Percentiles rank a stretch among this genome's conserved stretches.
Conservation (phyloP, 2,797 vertebrate genomes). For the Antrozous pallidus region DNA sequence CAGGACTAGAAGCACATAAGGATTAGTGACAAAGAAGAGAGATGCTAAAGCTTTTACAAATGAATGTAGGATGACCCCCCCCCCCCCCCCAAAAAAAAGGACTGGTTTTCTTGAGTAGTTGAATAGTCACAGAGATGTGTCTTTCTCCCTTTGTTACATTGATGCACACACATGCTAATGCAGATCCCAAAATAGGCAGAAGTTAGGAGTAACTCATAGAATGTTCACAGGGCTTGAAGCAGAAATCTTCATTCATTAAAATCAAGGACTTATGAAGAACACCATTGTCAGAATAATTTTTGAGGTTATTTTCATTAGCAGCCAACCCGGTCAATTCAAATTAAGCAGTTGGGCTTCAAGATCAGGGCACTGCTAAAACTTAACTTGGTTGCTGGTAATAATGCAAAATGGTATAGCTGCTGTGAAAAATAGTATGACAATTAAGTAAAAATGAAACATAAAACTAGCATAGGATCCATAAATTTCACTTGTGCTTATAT, state of each 20-base stretch:
- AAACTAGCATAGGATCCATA: neutral
- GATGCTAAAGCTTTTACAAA: neutral
- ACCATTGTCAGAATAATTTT: neutral
- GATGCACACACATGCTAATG: neutral
- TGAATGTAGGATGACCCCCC: neutral
- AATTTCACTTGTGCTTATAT: neutral
- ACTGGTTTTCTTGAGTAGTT: neutral
- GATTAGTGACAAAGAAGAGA: neutral
- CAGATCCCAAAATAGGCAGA: neutral
- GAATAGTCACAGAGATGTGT: neutral
- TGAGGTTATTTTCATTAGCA: neutral
- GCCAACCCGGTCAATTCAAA: neutral
- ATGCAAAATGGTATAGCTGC: neutral
- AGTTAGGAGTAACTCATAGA: neutral
- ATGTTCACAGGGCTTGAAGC: neutral
- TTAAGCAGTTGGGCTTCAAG: neutral
- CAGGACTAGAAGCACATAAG: neutral
- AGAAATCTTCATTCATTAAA: conserved; percentile 10
- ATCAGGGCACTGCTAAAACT: neutral
- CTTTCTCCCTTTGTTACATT: neutral
- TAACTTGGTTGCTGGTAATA: neutral
- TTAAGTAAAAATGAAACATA: neutral
- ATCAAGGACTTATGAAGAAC: neutral
- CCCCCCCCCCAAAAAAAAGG: neutral
- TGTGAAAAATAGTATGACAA: neutral